These are phyloP conservation scores for Euura saliciscinereae DNA, from an alignment of 1,140 invertebrate species.

Conservation along the genomic window DNA sequence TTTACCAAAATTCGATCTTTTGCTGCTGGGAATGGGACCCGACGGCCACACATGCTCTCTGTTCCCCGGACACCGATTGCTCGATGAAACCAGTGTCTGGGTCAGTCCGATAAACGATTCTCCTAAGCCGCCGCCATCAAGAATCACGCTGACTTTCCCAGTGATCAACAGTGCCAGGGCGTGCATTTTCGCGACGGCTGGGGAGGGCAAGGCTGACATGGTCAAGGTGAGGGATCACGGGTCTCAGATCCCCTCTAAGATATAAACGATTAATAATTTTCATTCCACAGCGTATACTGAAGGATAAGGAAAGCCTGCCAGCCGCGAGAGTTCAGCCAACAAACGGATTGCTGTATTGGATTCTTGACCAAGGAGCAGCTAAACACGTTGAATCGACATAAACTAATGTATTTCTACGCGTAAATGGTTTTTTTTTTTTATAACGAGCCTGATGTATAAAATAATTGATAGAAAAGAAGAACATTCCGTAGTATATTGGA, in stretches of 20 bases:
- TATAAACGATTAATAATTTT: conserved; percentile 20
- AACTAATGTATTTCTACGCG: conserved; percentile 10
- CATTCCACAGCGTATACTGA: conserved; percentile 71
- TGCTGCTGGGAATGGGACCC: conserved; percentile 94
- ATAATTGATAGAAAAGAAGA: no score
- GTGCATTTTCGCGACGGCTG: conserved; percentile 85
- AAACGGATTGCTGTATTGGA: conserved; percentile 77
- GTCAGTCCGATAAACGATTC: conserved; percentile 90
- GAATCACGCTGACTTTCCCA: conserved; percentile 93
- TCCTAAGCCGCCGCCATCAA: conserved; percentile 90
- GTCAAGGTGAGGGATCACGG: conserved; percentile 71
- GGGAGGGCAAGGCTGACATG: conserved; percentile 86
- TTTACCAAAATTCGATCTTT: conserved; percentile 81
- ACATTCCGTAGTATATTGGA: no score
- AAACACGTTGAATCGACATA: conserved; percentile 27
- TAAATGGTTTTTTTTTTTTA: conserved; percentile 20
- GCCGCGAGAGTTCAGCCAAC: conserved; percentile 73
- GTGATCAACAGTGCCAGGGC: conserved; percentile 87
- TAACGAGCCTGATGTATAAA: no score
- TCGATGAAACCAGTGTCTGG: conserved; percentile 72
- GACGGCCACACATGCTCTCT: conserved; percentile 99
- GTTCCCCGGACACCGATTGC: conserved; percentile 85
- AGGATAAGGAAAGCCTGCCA: conserved; percentile 75
- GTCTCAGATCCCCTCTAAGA: conserved; percentile 9
- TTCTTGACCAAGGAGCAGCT: conserved; percentile 79